Conservation (phyloP, 2,797 vertebrate species). For the Pangasius larnaudii region DNA sequence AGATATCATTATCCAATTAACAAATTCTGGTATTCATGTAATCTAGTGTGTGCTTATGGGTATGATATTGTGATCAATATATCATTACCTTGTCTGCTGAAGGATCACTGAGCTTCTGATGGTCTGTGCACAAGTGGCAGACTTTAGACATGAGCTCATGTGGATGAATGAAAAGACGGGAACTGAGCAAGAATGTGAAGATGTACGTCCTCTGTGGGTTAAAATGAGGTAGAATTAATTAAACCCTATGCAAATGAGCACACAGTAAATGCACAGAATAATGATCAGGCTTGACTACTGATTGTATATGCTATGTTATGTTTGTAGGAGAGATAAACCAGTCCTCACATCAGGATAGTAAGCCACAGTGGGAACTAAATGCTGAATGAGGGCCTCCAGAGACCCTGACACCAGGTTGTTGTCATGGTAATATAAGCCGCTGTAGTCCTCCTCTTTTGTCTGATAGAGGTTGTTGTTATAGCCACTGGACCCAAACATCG, state of each 20-base stretch:
- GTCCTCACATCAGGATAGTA: constrained; percentile 93
- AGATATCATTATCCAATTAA: background rate
- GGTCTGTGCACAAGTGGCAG: constrained; percentile 85
- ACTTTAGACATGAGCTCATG: constrained; percentile 91
- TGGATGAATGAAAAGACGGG: constrained; percentile 89
- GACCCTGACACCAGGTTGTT: constrained; percentile 91
- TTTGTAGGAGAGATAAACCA: constrained; percentile 9
- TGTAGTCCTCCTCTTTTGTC: constrained; percentile 81
- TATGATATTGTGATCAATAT: background rate
- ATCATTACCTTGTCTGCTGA: constrained; percentile 84
- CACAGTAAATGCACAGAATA: background rate
- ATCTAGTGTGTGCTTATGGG: background rate
- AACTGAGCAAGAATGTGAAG: constrained; percentile 95
- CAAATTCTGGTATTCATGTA: background rate
- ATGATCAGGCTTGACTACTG: background rate
- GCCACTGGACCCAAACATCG: constrained; percentile 83
- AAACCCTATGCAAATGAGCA: background rate
- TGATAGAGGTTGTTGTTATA: constrained; percentile 89
- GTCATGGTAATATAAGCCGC: constrained; percentile 87
- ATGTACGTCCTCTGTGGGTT: constrained; percentile 87
- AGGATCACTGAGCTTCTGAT: constrained; percentile 82
- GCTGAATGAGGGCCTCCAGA: constrained; percentile 92
- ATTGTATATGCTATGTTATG: background rate
- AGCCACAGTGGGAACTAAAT: constrained; percentile 88
- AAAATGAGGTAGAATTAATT: constrained; percentile 21